A percentile compares a stretch with the other conserved stretches of the same genome.
Conservation (phyloP, 37 sponge, comb jelly and placozoan species). For the Halichondria panicea region DNA sequence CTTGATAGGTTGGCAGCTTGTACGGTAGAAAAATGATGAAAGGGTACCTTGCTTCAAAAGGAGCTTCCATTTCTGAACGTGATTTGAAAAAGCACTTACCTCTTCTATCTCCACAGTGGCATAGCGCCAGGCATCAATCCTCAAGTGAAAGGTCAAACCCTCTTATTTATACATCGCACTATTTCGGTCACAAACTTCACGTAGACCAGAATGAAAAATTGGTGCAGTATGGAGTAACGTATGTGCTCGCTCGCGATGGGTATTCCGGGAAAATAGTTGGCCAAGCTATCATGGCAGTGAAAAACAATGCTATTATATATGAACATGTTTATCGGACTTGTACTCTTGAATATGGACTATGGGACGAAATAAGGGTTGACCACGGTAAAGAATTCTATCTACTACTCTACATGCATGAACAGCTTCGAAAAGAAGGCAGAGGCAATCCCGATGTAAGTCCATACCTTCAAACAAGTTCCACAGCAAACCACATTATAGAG, state of each 20-base stretch:
- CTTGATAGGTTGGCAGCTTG: conserved; percentile 15
- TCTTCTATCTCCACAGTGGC: conserved; percentile 1
- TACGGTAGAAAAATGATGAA: conserved; percentile 47
- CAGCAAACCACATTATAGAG: conserved; percentile 7
- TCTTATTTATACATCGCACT: neutral
- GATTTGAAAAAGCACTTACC: neutral
- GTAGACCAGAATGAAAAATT: conserved; percentile 54
- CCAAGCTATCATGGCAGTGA: conserved; percentile 11
- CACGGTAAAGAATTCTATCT: neutral
- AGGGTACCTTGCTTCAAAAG: conserved; percentile 8
- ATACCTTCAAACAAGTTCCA: conserved; percentile 1
- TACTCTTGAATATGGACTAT: conserved; percentile 4
- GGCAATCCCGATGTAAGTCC: neutral
- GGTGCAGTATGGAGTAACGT: conserved; percentile 20
- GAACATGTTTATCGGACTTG: neutral
- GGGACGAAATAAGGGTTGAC: conserved; percentile 1
- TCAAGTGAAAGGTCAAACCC: conserved; percentile 7
- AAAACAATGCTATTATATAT: conserved; percentile 28
- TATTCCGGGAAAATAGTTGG: conserved; percentile 29
- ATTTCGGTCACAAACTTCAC: conserved; percentile 19
- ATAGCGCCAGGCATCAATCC: neutral
- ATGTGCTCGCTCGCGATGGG: conserved; percentile 29
- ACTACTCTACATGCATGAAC: neutral
- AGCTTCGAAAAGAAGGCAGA: neutral
- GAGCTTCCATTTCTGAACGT: neutral